A percentile compares a stretch with the other conserved stretches of the same genome.
These are phyloP conservation scores for Atherix ibis DNA, from an alignment of 2,888 invertebrate species.

Conservation along the genomic window DNA sequence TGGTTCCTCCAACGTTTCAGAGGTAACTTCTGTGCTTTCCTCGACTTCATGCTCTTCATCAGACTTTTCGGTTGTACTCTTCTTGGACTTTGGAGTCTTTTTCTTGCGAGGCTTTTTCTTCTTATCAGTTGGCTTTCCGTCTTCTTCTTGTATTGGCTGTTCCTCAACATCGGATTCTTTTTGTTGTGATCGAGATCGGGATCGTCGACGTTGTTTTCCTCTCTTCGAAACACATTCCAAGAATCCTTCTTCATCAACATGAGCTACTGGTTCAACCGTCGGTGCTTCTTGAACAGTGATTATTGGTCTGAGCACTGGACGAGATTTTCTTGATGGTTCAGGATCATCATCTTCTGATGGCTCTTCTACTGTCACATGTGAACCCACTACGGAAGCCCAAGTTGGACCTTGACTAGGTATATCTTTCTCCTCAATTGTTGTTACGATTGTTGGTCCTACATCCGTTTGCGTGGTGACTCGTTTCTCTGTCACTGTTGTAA, in stretches of 20 bases:
- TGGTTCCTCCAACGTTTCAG: too few relatives aligned
- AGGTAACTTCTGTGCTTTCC: too few relatives aligned
- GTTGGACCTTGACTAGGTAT: constrained; percentile 12
- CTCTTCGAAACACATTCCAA: constrained; percentile 34
- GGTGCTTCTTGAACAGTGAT: constrained; percentile 18
- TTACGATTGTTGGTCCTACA: neutral
- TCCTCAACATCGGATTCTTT: constrained; percentile 4
- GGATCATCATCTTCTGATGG: neutral
- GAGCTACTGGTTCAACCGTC: constrained; percentile 10
- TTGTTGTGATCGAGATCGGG: constrained; percentile 4
- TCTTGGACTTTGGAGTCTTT: too few relatives aligned
- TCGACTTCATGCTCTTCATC: too few relatives aligned
- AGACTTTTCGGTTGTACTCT: too few relatives aligned
- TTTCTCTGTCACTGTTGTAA: too few relatives aligned
- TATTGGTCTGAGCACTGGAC: constrained; percentile 17
- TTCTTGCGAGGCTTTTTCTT: neutral
- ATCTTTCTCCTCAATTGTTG: neutral
- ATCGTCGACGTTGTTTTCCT: constrained; percentile 19
- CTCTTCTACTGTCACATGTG: constrained; percentile 11
- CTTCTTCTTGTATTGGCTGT: constrained; percentile 10
- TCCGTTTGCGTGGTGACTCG: too few relatives aligned
- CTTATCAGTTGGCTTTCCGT: neutral
- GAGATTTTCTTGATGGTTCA: constrained; percentile 14
- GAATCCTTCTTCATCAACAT: constrained; percentile 33
- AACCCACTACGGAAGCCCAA: constrained; percentile 18